A percentile compares a stretch with the other conserved stretches of the same genome.
Conservation (phyloP, 2,888 invertebrate species). For the Cotesia congregata region DNA sequence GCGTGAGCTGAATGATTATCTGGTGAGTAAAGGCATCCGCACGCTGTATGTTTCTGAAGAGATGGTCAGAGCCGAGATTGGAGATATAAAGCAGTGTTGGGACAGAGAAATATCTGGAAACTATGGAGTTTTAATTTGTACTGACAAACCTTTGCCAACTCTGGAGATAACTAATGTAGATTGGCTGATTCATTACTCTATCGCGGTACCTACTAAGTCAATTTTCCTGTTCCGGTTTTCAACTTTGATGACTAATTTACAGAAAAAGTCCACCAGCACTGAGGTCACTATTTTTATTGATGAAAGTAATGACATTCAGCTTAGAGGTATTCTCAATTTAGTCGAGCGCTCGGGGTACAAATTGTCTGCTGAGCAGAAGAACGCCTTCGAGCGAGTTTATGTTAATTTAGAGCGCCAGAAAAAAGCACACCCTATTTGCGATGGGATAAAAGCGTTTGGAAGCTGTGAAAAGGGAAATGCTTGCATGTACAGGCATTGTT, state of each 20-base stretch:
- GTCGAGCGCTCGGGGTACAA: slow-evolving; percentile 70
- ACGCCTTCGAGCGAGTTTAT: slow-evolving; percentile 51
- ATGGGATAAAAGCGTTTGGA: slow-evolving; percentile 77
- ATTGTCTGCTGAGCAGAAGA: slow-evolving; percentile 52
- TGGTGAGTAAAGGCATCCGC: slow-evolving; percentile 53
- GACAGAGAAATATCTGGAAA: slow-evolving; percentile 69
- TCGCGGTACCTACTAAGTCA: slow-evolving; percentile 76
- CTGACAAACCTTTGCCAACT: slow-evolving; percentile 77
- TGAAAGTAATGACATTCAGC: slow-evolving; percentile 74
- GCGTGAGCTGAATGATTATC: slow-evolving; percentile 71
- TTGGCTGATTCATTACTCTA: slow-evolving; percentile 80
- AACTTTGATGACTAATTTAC: slow-evolving; percentile 76
- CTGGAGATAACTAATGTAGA: slow-evolving; percentile 78
- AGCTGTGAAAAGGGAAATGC: slow-evolving; percentile 74
- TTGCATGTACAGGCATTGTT: slow-evolving; percentile 76
- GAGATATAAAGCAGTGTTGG: slow-evolving; percentile 68
- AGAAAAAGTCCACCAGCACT: slow-evolving; percentile 60
- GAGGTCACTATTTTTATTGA: slow-evolving; percentile 74
- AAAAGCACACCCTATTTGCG: slow-evolving; percentile 73
- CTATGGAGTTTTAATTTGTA: slow-evolving; percentile 76
- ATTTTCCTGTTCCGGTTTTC: slow-evolving; percentile 80
- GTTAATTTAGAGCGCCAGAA: slow-evolving; percentile 68
- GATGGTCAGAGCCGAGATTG: slow-evolving; percentile 54
- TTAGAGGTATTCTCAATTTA: slow-evolving; percentile 76
- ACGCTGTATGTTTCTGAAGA: slow-evolving; percentile 61